Evolutionary conservation across 37 sponge, comb jelly and placozoan species (phyloP).

Genomic region (Ephydatia muelleri): DNA sequence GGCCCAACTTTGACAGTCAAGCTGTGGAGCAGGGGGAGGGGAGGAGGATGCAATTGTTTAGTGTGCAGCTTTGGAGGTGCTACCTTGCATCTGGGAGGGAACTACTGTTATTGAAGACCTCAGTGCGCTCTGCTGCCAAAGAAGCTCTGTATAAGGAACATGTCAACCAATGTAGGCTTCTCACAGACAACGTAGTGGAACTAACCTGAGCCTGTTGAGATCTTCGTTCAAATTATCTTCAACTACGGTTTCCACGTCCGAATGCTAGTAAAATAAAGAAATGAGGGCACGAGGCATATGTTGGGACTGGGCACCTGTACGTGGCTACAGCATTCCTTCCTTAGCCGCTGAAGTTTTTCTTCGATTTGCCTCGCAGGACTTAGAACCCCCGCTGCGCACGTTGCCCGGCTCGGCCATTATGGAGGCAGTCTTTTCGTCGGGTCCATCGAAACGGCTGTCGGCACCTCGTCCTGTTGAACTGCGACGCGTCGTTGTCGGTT

Average conservation of each 20-base stretch:
- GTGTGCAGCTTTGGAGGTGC: not conserved
- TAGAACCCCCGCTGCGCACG: slow-evolving; percentile 2
- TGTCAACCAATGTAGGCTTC: not conserved
- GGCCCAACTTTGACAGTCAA: slow-evolving; percentile 52
- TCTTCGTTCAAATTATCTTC: slow-evolving; percentile 60
- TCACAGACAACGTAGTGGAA: not conserved
- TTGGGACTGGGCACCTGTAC: not conserved
- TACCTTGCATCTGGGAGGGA: slow-evolving; percentile 49
- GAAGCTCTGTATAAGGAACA: slow-evolving; percentile 27
- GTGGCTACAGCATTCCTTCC: slow-evolving; percentile 40
- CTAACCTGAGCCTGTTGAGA: slow-evolving; percentile 38
- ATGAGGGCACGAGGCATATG: not conserved
- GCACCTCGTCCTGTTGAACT: not conserved
- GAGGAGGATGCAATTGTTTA: too few species aligned
- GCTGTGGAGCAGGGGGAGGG: not conserved
- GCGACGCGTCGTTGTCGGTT: not conserved
- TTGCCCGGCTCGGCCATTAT: slow-evolving; percentile 30
- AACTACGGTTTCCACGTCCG: slow-evolving; percentile 38
- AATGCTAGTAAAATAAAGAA: slow-evolving; percentile 21
- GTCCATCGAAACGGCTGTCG: not conserved
- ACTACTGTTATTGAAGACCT: slow-evolving; percentile 11
- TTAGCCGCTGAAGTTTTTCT: slow-evolving; percentile 47
- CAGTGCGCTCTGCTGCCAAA: slow-evolving; percentile 52
- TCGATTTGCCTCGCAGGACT: slow-evolving; percentile 38
- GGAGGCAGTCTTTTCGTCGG: not conserved